A percentile compares a stretch with the other conserved stretches of the same genome.
phyloP scores from a whole-genome alignment of 2,888 invertebrate species.

The Machimus atricapillus region DNA sequence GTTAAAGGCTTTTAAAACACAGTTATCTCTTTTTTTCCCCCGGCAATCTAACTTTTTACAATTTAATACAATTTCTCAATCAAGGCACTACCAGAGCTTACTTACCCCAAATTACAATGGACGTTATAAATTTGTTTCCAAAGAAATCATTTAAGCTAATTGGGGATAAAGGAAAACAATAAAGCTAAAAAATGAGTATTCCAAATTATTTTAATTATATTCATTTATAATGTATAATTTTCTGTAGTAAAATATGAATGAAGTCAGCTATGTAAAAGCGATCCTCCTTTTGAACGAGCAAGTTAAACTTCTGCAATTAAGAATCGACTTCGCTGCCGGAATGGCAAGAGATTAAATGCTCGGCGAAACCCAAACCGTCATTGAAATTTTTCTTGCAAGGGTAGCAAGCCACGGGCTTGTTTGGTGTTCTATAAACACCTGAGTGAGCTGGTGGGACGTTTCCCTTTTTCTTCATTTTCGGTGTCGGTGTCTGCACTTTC shows the following conservation, averaged over 20 bases:
- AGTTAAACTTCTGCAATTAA: neutral
- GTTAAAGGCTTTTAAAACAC: too few species aligned
- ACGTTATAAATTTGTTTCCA: too few species aligned
- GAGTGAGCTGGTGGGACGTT: neutral
- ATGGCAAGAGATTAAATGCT: neutral
- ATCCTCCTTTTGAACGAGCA: neutral
- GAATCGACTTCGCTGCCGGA: neutral
- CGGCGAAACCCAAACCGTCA: neutral
- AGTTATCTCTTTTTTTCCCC: too few species aligned
- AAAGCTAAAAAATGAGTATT: neutral
- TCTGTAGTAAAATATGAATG: neutral
- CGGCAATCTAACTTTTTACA: too few species aligned
- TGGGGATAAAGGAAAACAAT: neutral
- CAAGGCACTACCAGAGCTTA: too few species aligned
- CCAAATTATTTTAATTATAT: neutral
- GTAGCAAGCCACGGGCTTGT: neutral
- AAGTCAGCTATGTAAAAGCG: neutral
- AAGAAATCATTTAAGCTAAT: neutral
- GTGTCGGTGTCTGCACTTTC: neutral
- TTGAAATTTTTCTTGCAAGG: constrained; percentile 6
- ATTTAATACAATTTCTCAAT: too few species aligned
- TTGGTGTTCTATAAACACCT: constrained; percentile 20
- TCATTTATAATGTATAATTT: neutral
- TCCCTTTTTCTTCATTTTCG: neutral
- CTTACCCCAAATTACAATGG: too few species aligned